Evolutionary conservation across 2,113 vertebrate species (phyloP), one percentile per base, ranked within the genome.

Genomic region (Crypturellus undulatus): DNA sequence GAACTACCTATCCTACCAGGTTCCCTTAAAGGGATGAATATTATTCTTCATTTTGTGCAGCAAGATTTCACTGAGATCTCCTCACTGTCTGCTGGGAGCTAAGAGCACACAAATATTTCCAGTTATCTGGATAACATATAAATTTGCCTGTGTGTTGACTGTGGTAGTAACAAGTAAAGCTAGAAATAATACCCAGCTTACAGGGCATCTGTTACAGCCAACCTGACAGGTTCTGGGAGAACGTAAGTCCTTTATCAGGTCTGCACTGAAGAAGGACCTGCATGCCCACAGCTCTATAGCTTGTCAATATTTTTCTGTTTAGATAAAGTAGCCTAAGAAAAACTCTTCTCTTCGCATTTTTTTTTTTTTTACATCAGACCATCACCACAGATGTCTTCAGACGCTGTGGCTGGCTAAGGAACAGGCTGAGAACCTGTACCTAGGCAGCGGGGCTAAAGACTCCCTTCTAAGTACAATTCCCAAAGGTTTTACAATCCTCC

Each of bases 1-100:
- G 67, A 89, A 86, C 68, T 91, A 59, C 64, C 91, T 79, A 82
- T 91, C 81, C 87, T 94, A 89, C 86, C 86, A 94, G 92, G 88
- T 90, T 89, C 73, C 82, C 56, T 94, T 68, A 85, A 73, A 94
- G 89, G 68, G 59, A 34, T 93, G 89, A 97, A 92, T 84, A 34
- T 69, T 67, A 89, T 84, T 91, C 89, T 92, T 93, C 56, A 36
- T 15, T 34, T 71, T 77, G 84, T 8, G 2, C 56, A 84, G 49
- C 7, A 51, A 65, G 76, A 79, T 84, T 77, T 91, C 62, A 12
- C 58, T 1, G 0, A 62, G 47, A 25, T 60, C 81, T 76, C 68
- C 54, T 26, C 5, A 1, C 45, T 65, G 34, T 84, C 83, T 0
- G 0, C 26, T 0, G 0, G 34, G 40, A 43, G 15, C 43, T 87